phyloP scores from a whole-genome alignment of 64 coral and sea anemone genomes.

The Stichodactyla mertensii region DNA sequence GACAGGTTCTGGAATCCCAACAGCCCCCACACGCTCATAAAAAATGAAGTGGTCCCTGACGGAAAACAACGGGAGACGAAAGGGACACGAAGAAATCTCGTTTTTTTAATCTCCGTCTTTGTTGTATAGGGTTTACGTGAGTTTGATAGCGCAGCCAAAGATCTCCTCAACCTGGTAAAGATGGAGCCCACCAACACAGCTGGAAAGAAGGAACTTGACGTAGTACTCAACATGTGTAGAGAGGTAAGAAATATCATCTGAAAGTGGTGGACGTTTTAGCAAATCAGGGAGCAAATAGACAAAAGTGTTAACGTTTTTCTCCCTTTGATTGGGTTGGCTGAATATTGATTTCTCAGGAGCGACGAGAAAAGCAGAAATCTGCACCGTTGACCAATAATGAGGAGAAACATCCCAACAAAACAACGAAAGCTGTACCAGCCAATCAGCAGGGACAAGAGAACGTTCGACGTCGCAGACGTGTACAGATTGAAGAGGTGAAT shows the following conservation, averaged over 20 bases:
- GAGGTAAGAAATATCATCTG: conserved; percentile 29
- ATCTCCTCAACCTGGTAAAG: conserved; percentile 76
- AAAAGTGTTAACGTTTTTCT: background rate
- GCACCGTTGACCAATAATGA: background rate
- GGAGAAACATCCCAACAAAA: background rate
- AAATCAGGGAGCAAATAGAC: background rate
- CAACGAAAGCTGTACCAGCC: background rate
- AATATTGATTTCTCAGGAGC: conserved; percentile 10
- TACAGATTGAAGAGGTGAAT: conserved; percentile 32
- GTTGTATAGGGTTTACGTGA: conserved; percentile 41
- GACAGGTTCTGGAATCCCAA: no score
- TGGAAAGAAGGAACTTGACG: conserved; percentile 77
- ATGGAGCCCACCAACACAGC: conserved; percentile 79
- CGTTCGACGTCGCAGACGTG: background rate
- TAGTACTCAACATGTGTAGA: conserved; percentile 73
- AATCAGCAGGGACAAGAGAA: conserved; percentile 5
- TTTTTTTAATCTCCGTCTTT: background rate
- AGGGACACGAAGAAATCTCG: no score
- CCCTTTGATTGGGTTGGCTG: background rate
- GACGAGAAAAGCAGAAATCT: conserved; percentile 14
- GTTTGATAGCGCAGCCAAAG: conserved; percentile 77
- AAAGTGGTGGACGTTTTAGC: background rate
- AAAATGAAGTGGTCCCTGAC: no score
- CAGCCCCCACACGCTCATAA: no score
- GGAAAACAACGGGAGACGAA: no score